Evolutionary conservation across 2,113 vertebrate species (phyloP), one percentile per base, ranked within the genome.

Genomic region (Pachypanchax playfairii): DNA sequence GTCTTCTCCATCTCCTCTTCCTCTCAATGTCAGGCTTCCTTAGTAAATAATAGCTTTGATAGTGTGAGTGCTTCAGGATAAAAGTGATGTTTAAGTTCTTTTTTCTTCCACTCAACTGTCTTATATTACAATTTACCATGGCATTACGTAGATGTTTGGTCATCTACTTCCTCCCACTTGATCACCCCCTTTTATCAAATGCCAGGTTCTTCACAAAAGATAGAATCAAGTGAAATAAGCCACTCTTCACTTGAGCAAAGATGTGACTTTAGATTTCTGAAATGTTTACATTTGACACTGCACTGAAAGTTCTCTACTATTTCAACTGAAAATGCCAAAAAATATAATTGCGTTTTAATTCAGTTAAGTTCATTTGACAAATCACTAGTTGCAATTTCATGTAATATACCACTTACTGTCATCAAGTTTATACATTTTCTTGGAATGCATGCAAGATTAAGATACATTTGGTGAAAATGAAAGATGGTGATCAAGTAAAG

Each of bases 121-220:
- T 66, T 56, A 46, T 50, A 54, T 29, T 69, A 64, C 61, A 76
- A 79, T 81, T 83, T 79, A 81, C 60, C 67, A 17, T 49, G 56
- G 52, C 74, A 76, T 84, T 80, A 84, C 78, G 73, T 61, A 59
- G 65, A 74, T 55, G 57, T 66, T 60, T 73, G 72, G 66, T 62
- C 59, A 44, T 78, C 44, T 24, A 0, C 51, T 61, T 17, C 39
- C 36, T 71, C 24, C 31, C 4, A 5, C 44, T 29, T 59, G 52
- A 42, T 59, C 41, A 33, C 49, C 17, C 41, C 46, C 12, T 58
- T 55, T 70, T 53, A 51, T 77, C 56, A 60, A 47, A 28, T 1
- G 12, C n/a, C 31, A 55, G 60, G 42, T 56, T 59, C 50, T 28
- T 59, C 18, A 29, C 28, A 8, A 20, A 43, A 54, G 14, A n/a